Evolutionary conservation across 1,140 invertebrate genomes (phyloP).

Genomic region (Drosophila micromelanica): DNA sequence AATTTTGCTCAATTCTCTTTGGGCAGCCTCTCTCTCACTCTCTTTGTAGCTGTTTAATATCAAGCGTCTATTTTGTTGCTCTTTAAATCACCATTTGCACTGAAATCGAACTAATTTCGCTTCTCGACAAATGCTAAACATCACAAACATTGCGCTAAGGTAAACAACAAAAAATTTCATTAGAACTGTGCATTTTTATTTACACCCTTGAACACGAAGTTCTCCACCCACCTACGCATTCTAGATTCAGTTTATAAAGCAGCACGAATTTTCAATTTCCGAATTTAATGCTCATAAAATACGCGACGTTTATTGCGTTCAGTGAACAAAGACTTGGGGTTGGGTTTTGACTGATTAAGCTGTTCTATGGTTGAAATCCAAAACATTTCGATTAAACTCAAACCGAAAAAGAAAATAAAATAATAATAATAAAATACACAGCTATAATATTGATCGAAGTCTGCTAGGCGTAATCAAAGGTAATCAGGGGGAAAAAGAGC

Average conservation of each 20-base stretch:
- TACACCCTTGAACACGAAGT: background rate
- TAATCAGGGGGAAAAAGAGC: no score
- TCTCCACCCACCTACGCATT: background rate
- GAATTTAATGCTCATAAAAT: conserved; percentile 57
- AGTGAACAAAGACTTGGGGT: conserved; percentile 23
- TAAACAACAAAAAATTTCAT: conserved; percentile 69
- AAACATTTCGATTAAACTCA: conserved; percentile 24
- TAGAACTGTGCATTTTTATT: conserved; percentile 10
- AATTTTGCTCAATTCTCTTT: conserved; percentile 9
- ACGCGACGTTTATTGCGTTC: conserved; percentile 40
- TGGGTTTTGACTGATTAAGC: background rate
- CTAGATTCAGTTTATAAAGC: conserved; percentile 20
- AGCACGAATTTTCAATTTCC: conserved; percentile 44
- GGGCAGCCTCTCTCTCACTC: background rate
- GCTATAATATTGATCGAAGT: conserved; percentile 56
- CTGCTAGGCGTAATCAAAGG: no score
- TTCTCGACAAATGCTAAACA: conserved; percentile 40
- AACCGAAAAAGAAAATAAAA: conserved; percentile 15
- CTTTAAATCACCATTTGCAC: conserved; percentile 49
- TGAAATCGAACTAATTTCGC: conserved; percentile 39
- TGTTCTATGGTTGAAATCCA: conserved; percentile 19
- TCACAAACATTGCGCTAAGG: conserved; percentile 35
- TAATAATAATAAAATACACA: conserved; percentile 44
- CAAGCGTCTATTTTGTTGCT: conserved; percentile 8
- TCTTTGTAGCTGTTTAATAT: conserved; percentile 31